Conservation (phyloP, 2,797 vertebrate species). For the Tokudaia tokunoshimensis region DNA sequence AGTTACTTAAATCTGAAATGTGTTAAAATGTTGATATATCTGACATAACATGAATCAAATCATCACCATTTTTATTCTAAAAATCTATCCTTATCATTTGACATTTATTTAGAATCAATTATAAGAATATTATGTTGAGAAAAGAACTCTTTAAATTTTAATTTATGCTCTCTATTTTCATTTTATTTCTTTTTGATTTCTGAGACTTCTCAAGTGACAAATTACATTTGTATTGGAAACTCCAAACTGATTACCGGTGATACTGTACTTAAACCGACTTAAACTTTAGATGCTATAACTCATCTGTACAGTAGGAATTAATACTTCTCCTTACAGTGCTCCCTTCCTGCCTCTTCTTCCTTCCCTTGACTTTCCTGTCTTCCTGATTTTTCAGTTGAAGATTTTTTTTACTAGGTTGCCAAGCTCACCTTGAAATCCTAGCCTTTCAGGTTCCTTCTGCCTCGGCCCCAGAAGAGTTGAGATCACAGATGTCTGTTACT, state of each 20-base stretch:
- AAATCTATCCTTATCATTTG: slow-evolving; percentile 13
- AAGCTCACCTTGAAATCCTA: not conserved
- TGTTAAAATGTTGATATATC: slow-evolving; percentile 41
- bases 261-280: not conserved
- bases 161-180: not conserved
- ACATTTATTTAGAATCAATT: slow-evolving; percentile 3
- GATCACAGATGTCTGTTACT: not conserved
- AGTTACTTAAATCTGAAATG: not conserved
- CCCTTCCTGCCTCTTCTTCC: not conserved
- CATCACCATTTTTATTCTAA: not conserved
- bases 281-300: not conserved
- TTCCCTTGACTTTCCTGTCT: not conserved
- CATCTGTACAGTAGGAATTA: not conserved
- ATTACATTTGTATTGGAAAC: not conserved
- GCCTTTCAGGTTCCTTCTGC: not conserved
- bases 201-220: not conserved
- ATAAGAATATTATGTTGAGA: not conserved
- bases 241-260: not conserved
- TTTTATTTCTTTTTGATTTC: slow-evolving; percentile 27
- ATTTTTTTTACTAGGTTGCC: not conserved
- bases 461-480: not conserved
- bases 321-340: not conserved
- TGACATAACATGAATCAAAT: slow-evolving; percentile 36
- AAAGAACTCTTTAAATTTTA: slow-evolving; percentile 17
- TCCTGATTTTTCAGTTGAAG: not conserved